Evolutionary conservation across 2,113 vertebrate genomes (phyloP).

Genomic region (Gopherus flavomarginatus): DNA sequence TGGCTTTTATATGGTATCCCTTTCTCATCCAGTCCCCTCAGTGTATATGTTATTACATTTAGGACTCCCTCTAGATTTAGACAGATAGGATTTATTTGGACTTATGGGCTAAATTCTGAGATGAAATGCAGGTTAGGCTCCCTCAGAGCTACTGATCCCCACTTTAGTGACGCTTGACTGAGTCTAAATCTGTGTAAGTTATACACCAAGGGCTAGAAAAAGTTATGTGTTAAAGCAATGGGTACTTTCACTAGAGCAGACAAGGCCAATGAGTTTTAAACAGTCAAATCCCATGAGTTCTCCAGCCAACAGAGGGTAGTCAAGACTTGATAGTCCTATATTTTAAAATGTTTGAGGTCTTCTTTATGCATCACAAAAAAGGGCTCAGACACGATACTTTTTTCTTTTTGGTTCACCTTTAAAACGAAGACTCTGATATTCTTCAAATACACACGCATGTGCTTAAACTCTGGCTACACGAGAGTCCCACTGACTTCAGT

Average conservation of each 20-base stretch:
- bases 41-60: not conserved
- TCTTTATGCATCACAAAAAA: not conserved
- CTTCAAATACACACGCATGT: not conserved
- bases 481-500: not conserved
- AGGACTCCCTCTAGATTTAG: not conserved
- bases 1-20: not conserved
- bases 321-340: not conserved
- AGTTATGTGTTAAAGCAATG: not conserved
- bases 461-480: not conserved
- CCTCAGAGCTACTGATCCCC: not conserved
- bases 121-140: not conserved
- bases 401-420: not conserved
- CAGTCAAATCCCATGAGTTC: not conserved
- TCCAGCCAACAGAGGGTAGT: not conserved
- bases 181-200: not conserved
- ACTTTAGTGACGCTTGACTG: not conserved
- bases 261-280: not conserved
- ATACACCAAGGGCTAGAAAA: not conserved
- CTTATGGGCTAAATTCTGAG: not conserved
- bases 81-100: not conserved
- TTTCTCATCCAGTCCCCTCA: not conserved
- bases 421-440: not conserved
- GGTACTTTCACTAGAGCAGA: fast-evolving
- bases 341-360: not conserved
- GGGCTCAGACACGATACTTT: not conserved